Percentiles rank a stretch among this genome's conserved stretches.
phyloP scores from a whole-genome alignment of 2,888 invertebrate species.

The Lycophotia porphyrea region DNA sequence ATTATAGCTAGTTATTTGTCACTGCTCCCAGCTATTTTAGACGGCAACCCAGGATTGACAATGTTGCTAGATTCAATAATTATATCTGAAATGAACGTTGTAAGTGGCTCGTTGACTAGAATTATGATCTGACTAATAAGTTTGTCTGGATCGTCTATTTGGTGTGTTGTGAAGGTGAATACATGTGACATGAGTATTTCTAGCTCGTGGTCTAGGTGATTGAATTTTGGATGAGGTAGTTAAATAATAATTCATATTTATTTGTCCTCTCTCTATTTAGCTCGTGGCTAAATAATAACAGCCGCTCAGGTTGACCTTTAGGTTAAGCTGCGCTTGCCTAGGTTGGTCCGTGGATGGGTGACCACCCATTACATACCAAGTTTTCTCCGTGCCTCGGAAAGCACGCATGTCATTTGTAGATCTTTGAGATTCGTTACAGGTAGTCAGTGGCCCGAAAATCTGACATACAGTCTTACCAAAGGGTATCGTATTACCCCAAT shows the following conservation, averaged over 20 bases:
- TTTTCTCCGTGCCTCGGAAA: too few relatives aligned
- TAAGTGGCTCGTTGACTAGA: constrained; percentile 63
- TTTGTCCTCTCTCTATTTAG: background rate
- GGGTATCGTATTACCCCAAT: too few relatives aligned
- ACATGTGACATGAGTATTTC: constrained; percentile 46
- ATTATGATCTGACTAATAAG: constrained; percentile 61
- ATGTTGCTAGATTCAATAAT: constrained; percentile 67
- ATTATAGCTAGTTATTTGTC: constrained; percentile 63
- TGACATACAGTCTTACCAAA: too few relatives aligned
- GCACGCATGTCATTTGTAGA: too few relatives aligned
- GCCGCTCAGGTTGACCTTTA: too few relatives aligned
- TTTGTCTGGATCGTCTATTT: constrained; percentile 47
- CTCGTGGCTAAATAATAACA: too few relatives aligned
- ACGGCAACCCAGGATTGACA: constrained; percentile 51
- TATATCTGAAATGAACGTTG: constrained; percentile 46
- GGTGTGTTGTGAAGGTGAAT: constrained; percentile 29
- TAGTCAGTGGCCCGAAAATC: too few relatives aligned
- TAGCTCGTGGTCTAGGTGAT: constrained; percentile 2
- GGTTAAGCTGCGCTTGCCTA: too few relatives aligned
- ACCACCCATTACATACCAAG: too few relatives aligned
- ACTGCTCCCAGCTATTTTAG: constrained; percentile 57
- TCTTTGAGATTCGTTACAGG: too few relatives aligned
- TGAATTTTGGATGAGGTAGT: constrained; percentile 22
- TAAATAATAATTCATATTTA: background rate
- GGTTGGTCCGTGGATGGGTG: too few relatives aligned